These are phyloP conservation scores for Volucella zonaria DNA, from an alignment of 2,888 invertebrate genomes.

Conservation along the genomic window DNA sequence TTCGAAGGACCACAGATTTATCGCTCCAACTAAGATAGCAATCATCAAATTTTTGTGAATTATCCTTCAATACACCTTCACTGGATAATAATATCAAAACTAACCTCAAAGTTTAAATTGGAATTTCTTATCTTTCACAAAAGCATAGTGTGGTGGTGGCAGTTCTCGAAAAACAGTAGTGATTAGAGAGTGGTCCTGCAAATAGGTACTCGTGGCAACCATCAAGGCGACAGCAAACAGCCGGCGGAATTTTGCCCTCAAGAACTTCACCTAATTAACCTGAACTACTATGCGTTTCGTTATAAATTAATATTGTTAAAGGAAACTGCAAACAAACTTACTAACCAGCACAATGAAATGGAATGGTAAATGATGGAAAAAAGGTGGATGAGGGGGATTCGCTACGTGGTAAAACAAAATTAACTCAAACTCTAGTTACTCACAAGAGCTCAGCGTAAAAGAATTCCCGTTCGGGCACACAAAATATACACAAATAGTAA, in stretches of 20 bases:
- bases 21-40: neutral
- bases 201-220: neutral
- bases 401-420: conserved; percentile 11
- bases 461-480: conserved; percentile 13
- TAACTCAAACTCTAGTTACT: conserved; percentile 7
- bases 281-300: conserved; percentile 60
- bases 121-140: conserved; percentile 52
- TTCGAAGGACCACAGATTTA: conserved; percentile 12
- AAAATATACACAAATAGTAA: conserved; percentile 45
- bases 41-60: conserved; percentile 13
- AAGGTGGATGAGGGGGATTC: neutral
- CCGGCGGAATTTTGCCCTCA: conserved; percentile 21
- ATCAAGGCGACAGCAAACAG: conserved; percentile 41
- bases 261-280: conserved; percentile 69
- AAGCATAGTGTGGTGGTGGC: neutral
- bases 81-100: conserved; percentile 37
- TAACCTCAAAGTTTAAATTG: conserved; percentile 60
- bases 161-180: too few relatives aligned
- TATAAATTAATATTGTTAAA: conserved; percentile 68
- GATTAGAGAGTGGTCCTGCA: too few relatives aligned
- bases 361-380: neutral
- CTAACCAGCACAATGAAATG: neutral
- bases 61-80: conserved; percentile 12
- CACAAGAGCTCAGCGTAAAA: neutral
- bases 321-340: conserved; percentile 54